Evolutionary conservation across 2,113 vertebrate genomes (phyloP).

Genomic region (Megaceryle torquata): DNA sequence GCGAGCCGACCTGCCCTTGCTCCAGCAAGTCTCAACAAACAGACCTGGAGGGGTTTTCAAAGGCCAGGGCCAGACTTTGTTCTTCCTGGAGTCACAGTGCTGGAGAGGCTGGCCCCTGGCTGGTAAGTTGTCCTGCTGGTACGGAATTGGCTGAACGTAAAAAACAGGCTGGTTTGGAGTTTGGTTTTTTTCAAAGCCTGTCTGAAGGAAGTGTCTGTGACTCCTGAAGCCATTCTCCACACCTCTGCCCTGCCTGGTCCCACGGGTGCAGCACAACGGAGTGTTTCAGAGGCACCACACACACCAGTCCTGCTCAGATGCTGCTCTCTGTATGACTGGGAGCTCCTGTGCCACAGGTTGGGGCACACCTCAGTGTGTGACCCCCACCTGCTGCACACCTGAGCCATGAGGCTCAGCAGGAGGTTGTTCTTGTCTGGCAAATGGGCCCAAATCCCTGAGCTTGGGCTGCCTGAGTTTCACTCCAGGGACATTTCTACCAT

Average conservation of each 20-base stretch:
- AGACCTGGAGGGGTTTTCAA: background rate
- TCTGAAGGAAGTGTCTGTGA: background rate
- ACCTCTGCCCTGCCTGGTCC: background rate
- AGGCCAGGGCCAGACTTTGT: background rate
- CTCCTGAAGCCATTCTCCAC: background rate
- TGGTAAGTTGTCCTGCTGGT: background rate
- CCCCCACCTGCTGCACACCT: background rate
- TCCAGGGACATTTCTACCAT: background rate
- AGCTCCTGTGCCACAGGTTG: accelerated
- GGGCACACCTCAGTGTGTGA: background rate
- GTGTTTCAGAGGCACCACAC: accelerated
- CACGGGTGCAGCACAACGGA: background rate
- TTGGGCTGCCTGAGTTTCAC: background rate
- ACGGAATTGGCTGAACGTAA: background rate
- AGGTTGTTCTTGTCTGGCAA: background rate
- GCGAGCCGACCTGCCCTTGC: background rate
- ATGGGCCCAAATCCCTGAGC: background rate
- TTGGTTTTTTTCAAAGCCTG: background rate
- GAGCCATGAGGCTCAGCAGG: background rate
- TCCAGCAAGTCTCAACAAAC: background rate
- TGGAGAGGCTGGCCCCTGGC: background rate
- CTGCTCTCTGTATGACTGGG: background rate
- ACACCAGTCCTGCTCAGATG: accelerated
- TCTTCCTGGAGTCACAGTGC: background rate
- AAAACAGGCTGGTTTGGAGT: background rate